Percentiles rank a stretch among this genome's conserved stretches.
These are phyloP conservation scores for Pangasius krempfi DNA, from an alignment of 2,797 vertebrate species.

Conservation along the genomic window DNA sequence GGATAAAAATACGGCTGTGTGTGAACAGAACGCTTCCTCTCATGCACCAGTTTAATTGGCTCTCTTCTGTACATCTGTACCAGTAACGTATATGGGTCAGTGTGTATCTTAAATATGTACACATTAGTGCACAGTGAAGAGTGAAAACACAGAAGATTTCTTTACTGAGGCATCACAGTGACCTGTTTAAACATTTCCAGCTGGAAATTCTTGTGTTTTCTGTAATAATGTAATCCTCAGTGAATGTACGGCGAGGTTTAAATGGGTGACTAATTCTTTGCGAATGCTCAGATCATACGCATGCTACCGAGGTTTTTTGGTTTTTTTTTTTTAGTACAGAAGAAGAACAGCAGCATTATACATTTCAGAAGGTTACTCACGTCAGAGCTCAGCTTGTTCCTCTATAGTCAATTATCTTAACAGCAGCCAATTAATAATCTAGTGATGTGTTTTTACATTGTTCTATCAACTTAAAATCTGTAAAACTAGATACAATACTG, in stretches of 20 bases:
- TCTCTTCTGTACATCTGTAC: not conserved
- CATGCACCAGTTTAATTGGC: slow-evolving; percentile 5
- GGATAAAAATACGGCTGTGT: not conserved
- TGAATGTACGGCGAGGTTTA: not conserved
- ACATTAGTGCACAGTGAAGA: not conserved
- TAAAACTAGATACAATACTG: not conserved
- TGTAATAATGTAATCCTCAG: not conserved
- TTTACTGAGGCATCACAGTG: not conserved
- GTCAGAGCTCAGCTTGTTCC: not conserved
- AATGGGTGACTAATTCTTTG: not conserved
- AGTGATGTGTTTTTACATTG: too few species aligned
- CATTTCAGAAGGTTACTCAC: not conserved
- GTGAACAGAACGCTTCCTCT: not conserved
- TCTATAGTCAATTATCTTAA: not conserved
- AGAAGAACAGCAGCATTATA: not conserved
- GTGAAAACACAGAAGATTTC: not conserved
- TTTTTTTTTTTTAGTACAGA: not conserved
- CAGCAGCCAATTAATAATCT: too few species aligned
- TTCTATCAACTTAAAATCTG: not conserved
- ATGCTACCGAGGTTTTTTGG: not conserved
- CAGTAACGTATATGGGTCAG: not conserved
- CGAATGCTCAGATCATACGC: not conserved
- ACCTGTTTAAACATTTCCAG: not conserved
- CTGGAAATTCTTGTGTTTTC: not conserved
- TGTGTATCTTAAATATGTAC: not conserved